A percentile compares a stretch with the other conserved stretches of the same genome.
Evolutionary conservation across 2,113 vertebrate genomes (phyloP).

Genomic region (Porphyrio hochstetteri): DNA sequence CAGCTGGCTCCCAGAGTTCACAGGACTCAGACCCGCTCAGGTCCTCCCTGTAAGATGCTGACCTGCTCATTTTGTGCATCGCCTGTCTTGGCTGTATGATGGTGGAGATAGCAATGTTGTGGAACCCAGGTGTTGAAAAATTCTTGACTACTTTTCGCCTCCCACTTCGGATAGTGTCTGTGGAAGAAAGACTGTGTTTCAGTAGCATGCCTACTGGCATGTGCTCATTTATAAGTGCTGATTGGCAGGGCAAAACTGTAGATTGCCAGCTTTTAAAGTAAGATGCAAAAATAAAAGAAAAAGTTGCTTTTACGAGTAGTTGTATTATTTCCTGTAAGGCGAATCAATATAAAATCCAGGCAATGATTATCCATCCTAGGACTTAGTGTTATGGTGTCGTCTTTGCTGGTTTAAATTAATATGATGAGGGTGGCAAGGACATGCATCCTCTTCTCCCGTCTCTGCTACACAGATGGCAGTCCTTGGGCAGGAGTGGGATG

Average conservation of each 20-base stretch:
- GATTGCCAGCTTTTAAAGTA: neutral
- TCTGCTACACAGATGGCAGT: neutral
- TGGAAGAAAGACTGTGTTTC: neutral
- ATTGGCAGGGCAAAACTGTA: neutral
- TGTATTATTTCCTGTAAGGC: neutral
- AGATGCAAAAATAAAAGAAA: neutral
- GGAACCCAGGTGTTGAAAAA: neutral
- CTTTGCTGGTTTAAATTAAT: neutral
- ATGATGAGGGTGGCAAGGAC: neutral
- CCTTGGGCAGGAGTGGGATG: neutral
- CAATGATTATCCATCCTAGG: neutral
- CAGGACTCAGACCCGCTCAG: neutral
- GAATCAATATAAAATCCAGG: neutral
- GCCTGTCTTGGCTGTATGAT: neutral
- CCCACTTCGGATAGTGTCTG: neutral
- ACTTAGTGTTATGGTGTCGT: accelerated
- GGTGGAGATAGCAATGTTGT: neutral
- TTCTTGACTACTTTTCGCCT: neutral
- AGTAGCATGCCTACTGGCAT: neutral
- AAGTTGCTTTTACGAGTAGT: neutral
- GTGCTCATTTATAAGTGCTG: neutral
- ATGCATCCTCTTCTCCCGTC: neutral
- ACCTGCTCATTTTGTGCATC: neutral
- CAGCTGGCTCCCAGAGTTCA: neutral
- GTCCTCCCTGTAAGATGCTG: neutral